Base-by-base conservation (phyloP, 2,113 vertebrate genomes). In the Halichoeres trimaculatus region DNA sequence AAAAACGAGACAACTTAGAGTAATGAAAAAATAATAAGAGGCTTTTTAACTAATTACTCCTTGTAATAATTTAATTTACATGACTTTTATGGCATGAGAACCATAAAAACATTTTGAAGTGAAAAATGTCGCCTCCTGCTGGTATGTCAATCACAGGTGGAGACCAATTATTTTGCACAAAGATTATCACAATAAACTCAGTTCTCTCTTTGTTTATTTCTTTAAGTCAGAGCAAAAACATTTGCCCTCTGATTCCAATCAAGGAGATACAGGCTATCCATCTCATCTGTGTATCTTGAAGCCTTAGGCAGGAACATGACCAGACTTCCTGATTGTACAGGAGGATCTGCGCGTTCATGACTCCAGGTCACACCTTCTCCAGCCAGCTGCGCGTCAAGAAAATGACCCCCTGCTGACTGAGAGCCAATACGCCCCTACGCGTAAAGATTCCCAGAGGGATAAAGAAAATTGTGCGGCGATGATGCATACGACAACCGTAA, bases 331-430 rank as follows among this genome's bases (percentile, higher is more conserved):
- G 30, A 40, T 65, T 40, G 41, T n/a, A 62, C 70, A 57, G 64
- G 83, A 65, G 75, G 70, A 64, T 68, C 52, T 81, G 80, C 57
- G 73, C 45, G 11, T 76, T 75, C 64, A 16, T 67, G 74, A 38
- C 77, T 82, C 68, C 57, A 70, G 72, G 80, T 83, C 80, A 78
- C 82, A 79, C 78, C 80, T 83, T 88, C 59, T 62, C 22, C 66
- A 61, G 8, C 20, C 85, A 84, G 78, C 67, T 78, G 79, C 62
- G 75, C 70, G 1, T 57, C 54, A 68, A 22, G 38, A 63, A 7
- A 50, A 54, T 51, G 68, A 59, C 45, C 52, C 61, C 20, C 57
- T 24, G 35, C 20, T 57, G 43, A 58, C 17, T 41, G 63, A 30
- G 30, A 30, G 30, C 30, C 30, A 54, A 55, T 43, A 35, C 43